Evolutionary conservation across 2,888 invertebrate genomes (phyloP), one percentile per base, ranked within the genome.

Genomic region (Rotaria socialis): DNA sequence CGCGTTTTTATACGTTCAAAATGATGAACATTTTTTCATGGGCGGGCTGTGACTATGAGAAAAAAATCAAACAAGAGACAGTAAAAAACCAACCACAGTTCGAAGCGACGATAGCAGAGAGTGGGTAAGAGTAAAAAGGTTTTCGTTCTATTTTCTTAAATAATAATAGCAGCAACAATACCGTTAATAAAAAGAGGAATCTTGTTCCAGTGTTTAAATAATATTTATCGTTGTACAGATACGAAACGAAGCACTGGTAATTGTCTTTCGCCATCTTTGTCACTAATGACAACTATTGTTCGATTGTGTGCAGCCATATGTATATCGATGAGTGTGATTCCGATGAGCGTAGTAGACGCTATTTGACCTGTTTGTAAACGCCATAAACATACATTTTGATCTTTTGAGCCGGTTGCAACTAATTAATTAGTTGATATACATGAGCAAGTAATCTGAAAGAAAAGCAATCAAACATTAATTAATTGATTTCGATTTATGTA

Each of bases 201-300:
- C 14, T 16, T 35, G 67, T 67, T n/a, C 67, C 14, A 67, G 4
- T 35, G 67, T 16, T 67, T 67, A 35, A 67, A 14, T 67, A 8
- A 67, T n/a, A 85, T 85, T 85, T 58, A 85, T 58, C 58, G 55
- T 85, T 86, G 86, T 50, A 86, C 85, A 85, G 80, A 74, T 10
- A 87, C 43, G 56, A 87, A 85, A 58, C 86, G 84, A 22, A 87
- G 58, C 87, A 87, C 86, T 43, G 86, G 52, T 74, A 87, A 86
- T 85, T 87, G 87, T 52, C 86, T 86, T 74, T 85, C 86, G 52
- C 86, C 80, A 60, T 87, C 86, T 80, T 87, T 87, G 67, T 87
- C 87, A 50, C 86, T 85, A n/a, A 87, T 87, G 35, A 86, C 85
- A 47, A 87, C 87, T 84, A 87, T 86, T 35, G 86, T 87, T 56